Evolutionary conservation across 2,888 invertebrate genomes (phyloP), one percentile per base, ranked within the genome.

Genomic region (Pseudococcus jackbeardsleyi): DNA sequence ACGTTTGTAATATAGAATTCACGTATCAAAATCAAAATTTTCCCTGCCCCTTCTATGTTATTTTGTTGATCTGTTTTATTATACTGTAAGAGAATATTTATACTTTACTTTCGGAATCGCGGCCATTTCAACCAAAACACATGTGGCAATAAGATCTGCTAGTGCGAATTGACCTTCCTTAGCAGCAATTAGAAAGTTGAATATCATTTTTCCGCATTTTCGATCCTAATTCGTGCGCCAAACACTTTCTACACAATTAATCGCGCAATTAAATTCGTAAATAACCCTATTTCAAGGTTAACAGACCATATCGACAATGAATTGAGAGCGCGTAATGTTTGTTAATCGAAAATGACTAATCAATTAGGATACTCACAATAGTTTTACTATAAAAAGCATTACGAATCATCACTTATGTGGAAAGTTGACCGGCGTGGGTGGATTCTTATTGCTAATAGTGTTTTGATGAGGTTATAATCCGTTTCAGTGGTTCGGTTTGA

Each of bases 251-350:
- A 79, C 15, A 79, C 79, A 79, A 79, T 79, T 79, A 79, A 79
- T 79, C 79, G 79, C 79, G 79, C 79, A 79, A 79, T 79, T 79
- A 79, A 79, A 79, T 79, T 79, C 42, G 42, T 79, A 79, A 79
- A 79, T 79, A 79, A 42, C 42, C 42, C 79, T 79, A 19, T 79
- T 79, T 42, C 79, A 79, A 79, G 79, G 79, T 79, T 79, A 79
- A 79, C 79, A 79, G 79, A 79, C 79, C 79, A 79, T 79, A 79
- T 39, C 79, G 79, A 39, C 42, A 8, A 72, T 72, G 19, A 79
- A 79, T 79, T 79, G 79, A 26, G 79, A 79, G 79, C 79, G 79
- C 79, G 79, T 79, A 79, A 79, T 79, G 15, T 77, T 77, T 77
- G 79, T 42, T 79, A 79, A 79, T 79, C 42, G 79, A 79, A 79